Evolutionary conservation across 2,113 vertebrate genomes (phyloP), one percentile per base, ranked within the genome.

Genomic region (Clarias magur): DNA sequence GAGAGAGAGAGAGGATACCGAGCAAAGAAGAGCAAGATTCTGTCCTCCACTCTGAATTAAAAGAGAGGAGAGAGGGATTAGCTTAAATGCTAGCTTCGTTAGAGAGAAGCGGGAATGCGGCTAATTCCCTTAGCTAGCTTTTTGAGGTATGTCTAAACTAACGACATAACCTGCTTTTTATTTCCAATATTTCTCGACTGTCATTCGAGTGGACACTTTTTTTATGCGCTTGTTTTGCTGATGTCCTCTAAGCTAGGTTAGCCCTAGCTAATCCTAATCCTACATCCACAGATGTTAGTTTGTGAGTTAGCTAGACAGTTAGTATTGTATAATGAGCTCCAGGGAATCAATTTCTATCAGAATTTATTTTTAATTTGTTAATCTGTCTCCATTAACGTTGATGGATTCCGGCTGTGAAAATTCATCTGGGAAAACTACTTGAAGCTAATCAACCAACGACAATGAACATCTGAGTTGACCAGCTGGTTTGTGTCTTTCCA

Each of bases 341-440:
- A 38, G 57, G 23, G 1, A 23, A 38, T 60, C 30, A 57, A 17
- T 19, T 0, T 80, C 2, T 34, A 1, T 21, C 27, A 80, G n/a
- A 30, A 15, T 57, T 59, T 27, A 19, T 80, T 19, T 15, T 59
- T 59, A 16, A 59, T 19, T 59, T 19, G 15, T 59, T 4, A 19
- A 59, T 16, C 62, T 72, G 15, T 10, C 54, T 17, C 13, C 25
- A 9, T 27, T 57, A 9, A 79, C 2, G 17, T 42, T 78, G 3
- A 83, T 83, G 82, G 73, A 86, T 80, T 83, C 17, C 15, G 68
- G 10, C 53, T 70, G 84, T 54, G 53, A 67, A 73, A 23, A n/a
- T 19, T 56, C 65, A 73, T 56, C 34, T 42, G 68, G 42, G 59
- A 25, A 62, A 81, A 38, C 13, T 13, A 81, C 79, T 62, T 59